phyloP scores from a whole-genome alignment of 2,113 vertebrate species.

The Hyaena hyaena region DNA sequence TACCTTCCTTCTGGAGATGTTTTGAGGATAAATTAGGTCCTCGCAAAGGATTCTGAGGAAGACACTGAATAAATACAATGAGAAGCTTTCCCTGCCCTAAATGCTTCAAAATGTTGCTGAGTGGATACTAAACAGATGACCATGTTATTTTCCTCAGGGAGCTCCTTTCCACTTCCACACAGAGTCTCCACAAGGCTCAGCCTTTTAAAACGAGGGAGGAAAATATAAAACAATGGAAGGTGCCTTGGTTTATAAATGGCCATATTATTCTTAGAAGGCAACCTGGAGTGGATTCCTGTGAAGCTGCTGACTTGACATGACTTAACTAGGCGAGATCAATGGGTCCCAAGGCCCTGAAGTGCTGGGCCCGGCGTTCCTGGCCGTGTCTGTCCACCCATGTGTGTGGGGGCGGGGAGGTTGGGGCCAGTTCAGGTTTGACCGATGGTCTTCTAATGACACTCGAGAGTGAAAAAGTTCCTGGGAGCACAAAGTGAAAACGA shows the following conservation, averaged over 20 bases:
- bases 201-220: neutral
- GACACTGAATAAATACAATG: fast-evolving
- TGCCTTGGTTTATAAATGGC: constrained; percentile 43
- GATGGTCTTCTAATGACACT: neutral
- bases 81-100: neutral
- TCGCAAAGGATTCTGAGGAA: neutral
- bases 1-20: neutral
- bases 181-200: neutral
- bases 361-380: neutral
- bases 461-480: neutral
- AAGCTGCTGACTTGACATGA: neutral
- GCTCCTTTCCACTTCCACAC: fast-evolving
- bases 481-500: neutral
- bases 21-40: neutral
- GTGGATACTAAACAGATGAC: neutral
- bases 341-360: fast-evolving
- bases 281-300: fast-evolving
- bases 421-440: neutral
- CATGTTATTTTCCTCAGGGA: neutral
- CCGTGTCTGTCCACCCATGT: fast-evolving
- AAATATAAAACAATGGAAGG: neutral
- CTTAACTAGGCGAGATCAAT: neutral
- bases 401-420: fast-evolving
- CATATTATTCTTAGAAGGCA: neutral
- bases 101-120: neutral